Evolutionary conservation across 2,113 vertebrate genomes (phyloP).

Genomic region (Opisthocomus hoazin): DNA sequence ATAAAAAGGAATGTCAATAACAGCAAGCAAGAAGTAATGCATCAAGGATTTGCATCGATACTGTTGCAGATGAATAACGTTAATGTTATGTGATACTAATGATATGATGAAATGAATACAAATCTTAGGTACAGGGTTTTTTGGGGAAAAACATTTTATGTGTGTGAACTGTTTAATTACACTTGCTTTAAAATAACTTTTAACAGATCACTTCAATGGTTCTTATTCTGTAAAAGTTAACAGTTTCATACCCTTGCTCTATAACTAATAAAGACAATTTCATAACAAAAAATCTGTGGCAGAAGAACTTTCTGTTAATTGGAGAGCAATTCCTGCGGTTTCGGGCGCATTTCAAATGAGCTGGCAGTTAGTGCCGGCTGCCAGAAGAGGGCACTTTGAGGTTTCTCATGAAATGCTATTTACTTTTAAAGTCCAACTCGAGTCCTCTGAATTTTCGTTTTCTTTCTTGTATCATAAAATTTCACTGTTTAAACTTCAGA

Average conservation of each 20-base stretch:
- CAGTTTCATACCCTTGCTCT: neutral
- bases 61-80: neutral
- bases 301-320: neutral
- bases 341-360: neutral
- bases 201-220: neutral
- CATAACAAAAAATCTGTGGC: neutral
- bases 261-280: neutral
- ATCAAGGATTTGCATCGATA: neutral
- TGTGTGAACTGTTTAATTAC: neutral
- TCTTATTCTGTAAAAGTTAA: neutral
- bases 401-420: neutral
- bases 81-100: neutral
- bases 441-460: neutral
- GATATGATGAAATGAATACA: neutral
- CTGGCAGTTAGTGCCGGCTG: neutral
- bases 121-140: neutral
- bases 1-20: neutral
- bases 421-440: neutral
- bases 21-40: neutral
- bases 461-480: neutral
- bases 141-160: neutral
- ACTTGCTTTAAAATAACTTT: neutral
- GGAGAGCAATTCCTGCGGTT: rapidly evolving
- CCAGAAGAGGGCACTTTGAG: constrained; percentile 56
- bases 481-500: neutral